Conservation (phyloP, 2,888 invertebrate genomes). For the Mythimna pallens region DNA sequence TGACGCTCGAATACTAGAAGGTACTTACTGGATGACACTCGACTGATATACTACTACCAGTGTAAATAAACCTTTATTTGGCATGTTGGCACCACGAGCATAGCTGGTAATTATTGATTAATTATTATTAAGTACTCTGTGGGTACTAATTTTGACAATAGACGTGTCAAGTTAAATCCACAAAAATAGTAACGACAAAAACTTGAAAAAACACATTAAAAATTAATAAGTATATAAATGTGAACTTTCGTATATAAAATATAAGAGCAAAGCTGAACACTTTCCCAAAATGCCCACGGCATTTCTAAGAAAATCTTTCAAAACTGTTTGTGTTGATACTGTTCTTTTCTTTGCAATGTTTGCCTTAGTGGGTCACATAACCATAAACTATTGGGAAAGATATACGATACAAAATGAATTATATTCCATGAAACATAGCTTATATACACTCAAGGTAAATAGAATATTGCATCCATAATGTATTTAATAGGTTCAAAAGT, state of each 20-base stretch:
- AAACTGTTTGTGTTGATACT: constrained; percentile 71
- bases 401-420: constrained; percentile 77
- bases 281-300: constrained; percentile 69
- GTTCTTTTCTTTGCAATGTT: constrained; percentile 75
- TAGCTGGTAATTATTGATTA: no score
- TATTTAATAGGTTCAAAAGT: background rate
- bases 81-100: no score
- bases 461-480: background rate
- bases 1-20: no score
- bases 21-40: no score
- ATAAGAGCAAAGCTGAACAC: constrained; percentile 1
- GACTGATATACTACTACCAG: no score
- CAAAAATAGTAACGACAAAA: constrained; percentile 9
- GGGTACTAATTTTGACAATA: background rate
- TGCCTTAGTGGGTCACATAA: constrained; percentile 76
- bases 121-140: no score
- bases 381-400: constrained; percentile 80
- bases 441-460: constrained; percentile 78
- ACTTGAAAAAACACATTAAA: background rate
- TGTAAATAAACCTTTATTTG: no score
- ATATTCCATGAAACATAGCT: constrained; percentile 74
- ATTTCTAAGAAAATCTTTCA: constrained; percentile 59
- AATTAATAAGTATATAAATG: constrained; percentile 26
- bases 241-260: background rate
- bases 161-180: constrained; percentile 10